These are phyloP conservation scores for Athene cunicularia DNA, from an alignment of 2,113 vertebrate species.

Conservation along the genomic window DNA sequence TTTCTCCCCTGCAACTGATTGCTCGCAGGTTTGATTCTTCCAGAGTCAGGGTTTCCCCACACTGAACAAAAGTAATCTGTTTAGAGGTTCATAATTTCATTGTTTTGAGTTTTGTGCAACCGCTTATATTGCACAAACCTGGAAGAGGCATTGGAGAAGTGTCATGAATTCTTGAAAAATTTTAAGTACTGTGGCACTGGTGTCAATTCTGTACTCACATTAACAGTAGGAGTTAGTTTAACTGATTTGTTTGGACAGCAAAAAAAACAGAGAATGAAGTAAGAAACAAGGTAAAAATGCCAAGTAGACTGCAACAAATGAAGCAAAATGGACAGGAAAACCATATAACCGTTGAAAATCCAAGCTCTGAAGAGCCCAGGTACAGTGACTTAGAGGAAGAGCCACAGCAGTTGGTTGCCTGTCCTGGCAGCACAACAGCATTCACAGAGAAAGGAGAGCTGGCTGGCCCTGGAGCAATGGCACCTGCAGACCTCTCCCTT, in stretches of 20 bases:
- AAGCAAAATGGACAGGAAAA: neutral
- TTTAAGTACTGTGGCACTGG: neutral
- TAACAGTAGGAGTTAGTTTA: neutral
- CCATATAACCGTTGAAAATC: neutral
- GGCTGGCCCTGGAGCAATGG: rapidly evolving
- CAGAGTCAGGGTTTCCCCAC: neutral
- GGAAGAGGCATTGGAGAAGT: neutral
- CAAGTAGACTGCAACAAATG: neutral
- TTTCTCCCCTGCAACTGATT: neutral
- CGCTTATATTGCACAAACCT: neutral
- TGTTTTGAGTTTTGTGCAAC: neutral
- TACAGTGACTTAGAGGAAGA: neutral
- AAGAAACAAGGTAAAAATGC: neutral
- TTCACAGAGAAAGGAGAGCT: neutral
- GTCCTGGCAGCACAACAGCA: neutral
- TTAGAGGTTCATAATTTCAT: too few relatives aligned
- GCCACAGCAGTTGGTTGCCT: too few relatives aligned
- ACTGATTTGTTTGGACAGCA: neutral
- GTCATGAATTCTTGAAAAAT: neutral
- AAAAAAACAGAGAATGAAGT: neutral
- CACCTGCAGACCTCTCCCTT: neutral
- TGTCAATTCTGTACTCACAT: neutral
- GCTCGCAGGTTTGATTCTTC: neutral
- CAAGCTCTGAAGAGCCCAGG: neutral
- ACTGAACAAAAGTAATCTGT: too few relatives aligned